Evolutionary conservation across 2,888 invertebrate species (phyloP), one percentile per base, ranked within the genome.

Genomic region (Sinohyriopsis cumingii): DNA sequence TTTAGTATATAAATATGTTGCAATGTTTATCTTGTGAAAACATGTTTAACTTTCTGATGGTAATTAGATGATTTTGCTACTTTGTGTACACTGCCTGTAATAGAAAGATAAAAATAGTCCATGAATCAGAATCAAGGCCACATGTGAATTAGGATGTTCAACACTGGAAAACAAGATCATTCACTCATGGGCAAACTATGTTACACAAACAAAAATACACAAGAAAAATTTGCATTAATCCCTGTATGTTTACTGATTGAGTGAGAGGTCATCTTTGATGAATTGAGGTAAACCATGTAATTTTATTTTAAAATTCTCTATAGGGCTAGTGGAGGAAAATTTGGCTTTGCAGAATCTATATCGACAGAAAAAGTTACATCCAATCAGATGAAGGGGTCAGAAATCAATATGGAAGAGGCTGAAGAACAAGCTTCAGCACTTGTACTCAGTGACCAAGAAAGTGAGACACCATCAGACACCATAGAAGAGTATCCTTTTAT

Each of bases 341-440:
- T 79, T 82, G 86, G 86, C 1, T 86, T 85, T 82, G 83, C 84
- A 28, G 84, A 82, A 64, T 77, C 83, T 25, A 71, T 81, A 15
- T 71, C 80, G 3, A 67, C 70, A 33, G 79, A 80, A 59, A 83
- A 79, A 65, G 72, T 86, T 22, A 82, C 84, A 55, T 63, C 82
- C 68, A 83, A 81, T 72, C 76, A 82, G 67, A 77, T 64, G 54
- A 67, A 75, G n/a, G 68, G 71, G 25, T 71, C 73, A 24, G 71
- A 78, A 25, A 71, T 84, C 60, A 77, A 78, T 63, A 71, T 75
- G 70, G 71, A 73, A 20, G 72, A 77, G 12, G 66, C 71, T 15
- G 71, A 74, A 55, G 69, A 65, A 59, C 61, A 76, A 28, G 65
- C 62, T n/a, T 55, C 64, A 20, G 67, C 61, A 62, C 65, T 66